Evolutionary conservation across 2,888 invertebrate genomes (phyloP).

Genomic region (Apodemia zela): DNA sequence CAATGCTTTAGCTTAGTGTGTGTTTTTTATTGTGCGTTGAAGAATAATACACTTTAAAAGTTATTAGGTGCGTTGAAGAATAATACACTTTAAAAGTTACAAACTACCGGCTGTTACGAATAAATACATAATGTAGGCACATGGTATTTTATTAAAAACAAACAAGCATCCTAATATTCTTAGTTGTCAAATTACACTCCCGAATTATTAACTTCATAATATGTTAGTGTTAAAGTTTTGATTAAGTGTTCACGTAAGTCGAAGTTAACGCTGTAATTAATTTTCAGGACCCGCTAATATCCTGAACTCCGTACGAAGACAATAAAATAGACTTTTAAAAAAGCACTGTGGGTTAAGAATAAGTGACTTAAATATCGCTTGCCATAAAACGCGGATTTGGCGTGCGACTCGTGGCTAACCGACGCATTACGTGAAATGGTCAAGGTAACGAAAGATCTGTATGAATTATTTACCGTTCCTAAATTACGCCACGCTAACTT

Average conservation of each 20-base stretch:
- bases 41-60: too few species aligned
- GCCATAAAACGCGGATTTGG: conserved; percentile 50
- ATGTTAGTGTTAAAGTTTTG: conserved; percentile 17
- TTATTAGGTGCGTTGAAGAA: too few species aligned
- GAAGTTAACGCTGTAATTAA: conserved; percentile 44
- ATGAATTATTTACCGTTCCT: conserved; percentile 69
- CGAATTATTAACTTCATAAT: not conserved
- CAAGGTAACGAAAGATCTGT: conserved; percentile 71
- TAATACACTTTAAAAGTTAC: too few species aligned
- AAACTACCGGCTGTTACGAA: too few species aligned
- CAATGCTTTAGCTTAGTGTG: too few species aligned
- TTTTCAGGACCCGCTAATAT: conserved; percentile 71
- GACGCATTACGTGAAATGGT: conserved; percentile 75
- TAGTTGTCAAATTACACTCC: not conserved
- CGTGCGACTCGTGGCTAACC: conserved; percentile 53
- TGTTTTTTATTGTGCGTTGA: too few species aligned
- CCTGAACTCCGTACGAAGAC: conserved; percentile 68
- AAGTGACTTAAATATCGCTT: conserved; percentile 55
- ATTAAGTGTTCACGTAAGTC: conserved; percentile 17
- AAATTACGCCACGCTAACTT: conserved; percentile 70
- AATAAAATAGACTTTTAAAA: conserved; percentile 53
- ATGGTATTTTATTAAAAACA: not conserved
- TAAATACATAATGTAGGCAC: not conserved
- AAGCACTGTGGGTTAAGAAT: conserved; percentile 47
- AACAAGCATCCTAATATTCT: not conserved